Percentiles rank a stretch among this genome's conserved stretches.
Conservation (phyloP, 2,113 vertebrate species). For the Ellobius talpinus region DNA sequence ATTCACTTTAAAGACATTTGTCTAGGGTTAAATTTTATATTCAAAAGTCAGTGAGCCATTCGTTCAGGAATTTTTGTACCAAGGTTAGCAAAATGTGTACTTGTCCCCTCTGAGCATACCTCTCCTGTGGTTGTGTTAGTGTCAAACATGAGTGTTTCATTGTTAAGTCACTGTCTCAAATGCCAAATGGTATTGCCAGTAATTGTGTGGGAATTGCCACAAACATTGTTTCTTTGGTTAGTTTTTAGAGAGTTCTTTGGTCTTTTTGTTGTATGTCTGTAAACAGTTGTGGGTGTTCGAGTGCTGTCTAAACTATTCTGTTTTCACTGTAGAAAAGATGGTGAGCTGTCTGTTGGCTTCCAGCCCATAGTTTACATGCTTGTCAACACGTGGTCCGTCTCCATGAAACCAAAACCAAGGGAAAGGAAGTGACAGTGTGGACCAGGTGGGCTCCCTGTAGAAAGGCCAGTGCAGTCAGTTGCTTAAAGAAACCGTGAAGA, state of each 20-base stretch:
- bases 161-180: background rate
- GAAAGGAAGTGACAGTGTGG: background rate
- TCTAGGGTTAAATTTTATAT: conserved; percentile 59
- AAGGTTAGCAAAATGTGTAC: background rate
- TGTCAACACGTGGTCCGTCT: background rate
- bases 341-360: conserved; percentile 1
- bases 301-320: background rate
- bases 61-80: conserved; percentile 83
- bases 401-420: conserved; percentile 13
- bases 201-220: background rate
- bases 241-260: background rate
- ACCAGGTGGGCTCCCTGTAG: background rate
- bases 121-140: conserved; percentile 41
- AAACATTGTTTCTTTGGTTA: background rate
- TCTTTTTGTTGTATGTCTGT: background rate
- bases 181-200: background rate
- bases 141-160: conserved; percentile 47
- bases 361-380: background rate
- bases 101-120: conserved; percentile 37
- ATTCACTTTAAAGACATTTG: conserved; percentile 65
- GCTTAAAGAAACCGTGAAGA: background rate
- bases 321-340: background rate
- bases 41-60: conserved; percentile 64
- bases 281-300: background rate
- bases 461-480: background rate